phyloP scores from a whole-genome alignment of 2,797 vertebrate species.

The Anableps anableps region DNA sequence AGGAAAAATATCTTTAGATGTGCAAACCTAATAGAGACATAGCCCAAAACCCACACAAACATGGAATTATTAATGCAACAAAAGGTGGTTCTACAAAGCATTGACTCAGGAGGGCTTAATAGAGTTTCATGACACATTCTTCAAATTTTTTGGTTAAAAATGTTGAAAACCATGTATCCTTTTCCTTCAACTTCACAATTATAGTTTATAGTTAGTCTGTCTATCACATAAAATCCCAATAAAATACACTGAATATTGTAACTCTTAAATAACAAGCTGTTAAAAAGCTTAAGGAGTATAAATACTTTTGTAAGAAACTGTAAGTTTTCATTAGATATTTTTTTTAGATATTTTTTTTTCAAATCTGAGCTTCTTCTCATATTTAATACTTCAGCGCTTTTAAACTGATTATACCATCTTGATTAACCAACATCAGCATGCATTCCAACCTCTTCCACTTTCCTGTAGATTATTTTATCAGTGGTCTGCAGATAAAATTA shows the following conservation, averaged over 20 bases:
- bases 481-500: neutral
- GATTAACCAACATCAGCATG: conserved; percentile 7
- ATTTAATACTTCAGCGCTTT: neutral
- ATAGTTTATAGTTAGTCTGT: no score
- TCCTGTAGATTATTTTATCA: neutral
- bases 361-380: neutral
- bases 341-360: no score
- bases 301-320: neutral
- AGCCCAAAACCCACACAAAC: neutral
- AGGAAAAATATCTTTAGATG: neutral
- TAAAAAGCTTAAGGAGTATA: neutral
- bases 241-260: neutral
- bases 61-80: neutral
- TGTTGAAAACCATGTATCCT: neutral
- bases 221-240: neutral
- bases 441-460: neutral
- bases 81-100: neutral
- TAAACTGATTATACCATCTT: neutral
- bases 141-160: neutral
- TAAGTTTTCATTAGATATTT: neutral
- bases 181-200: neutral
- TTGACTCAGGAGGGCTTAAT: neutral
- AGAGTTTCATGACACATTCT: neutral
- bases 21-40: neutral
- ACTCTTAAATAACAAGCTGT: neutral